A percentile compares a stretch with the other conserved stretches of the same genome.
Conservation (phyloP, 1,140 invertebrate species). For the Lepidotrigona ventralis region DNA sequence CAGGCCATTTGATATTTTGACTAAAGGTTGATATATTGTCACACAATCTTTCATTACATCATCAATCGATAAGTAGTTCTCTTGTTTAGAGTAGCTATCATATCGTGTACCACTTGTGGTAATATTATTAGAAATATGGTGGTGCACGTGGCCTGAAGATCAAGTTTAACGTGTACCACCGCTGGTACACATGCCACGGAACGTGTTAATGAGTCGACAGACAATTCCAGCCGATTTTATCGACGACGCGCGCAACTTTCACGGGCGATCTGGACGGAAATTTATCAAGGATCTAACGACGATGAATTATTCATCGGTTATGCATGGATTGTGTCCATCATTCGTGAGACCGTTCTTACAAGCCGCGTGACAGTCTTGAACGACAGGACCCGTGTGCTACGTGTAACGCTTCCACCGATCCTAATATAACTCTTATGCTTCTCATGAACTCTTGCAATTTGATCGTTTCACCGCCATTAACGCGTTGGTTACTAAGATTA, state of each 20-base stretch:
- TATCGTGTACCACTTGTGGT: too few species aligned
- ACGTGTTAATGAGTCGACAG: too few species aligned
- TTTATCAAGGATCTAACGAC: conserved; percentile 28
- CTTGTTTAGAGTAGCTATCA: too few species aligned
- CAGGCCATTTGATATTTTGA: too few species aligned
- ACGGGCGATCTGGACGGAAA: conserved; percentile 26
- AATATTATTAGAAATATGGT: too few species aligned
- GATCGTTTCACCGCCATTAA: neutral
- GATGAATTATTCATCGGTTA: conserved; percentile 44
- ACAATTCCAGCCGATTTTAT: neutral
- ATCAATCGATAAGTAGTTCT: too few species aligned
- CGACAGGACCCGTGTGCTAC: neutral
- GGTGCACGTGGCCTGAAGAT: too few species aligned
- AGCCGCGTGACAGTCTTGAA: neutral
- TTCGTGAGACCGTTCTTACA: conserved; percentile 21
- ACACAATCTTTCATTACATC: too few species aligned
- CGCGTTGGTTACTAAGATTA: neutral
- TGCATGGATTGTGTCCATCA: neutral
- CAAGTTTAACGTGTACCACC: too few species aligned
- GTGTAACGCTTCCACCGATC: neutral
- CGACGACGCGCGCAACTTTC: neutral
- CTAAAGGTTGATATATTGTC: too few species aligned
- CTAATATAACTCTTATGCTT: conserved; percentile 8
- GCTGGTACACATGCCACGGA: too few species aligned
- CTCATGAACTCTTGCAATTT: conserved; percentile 15